Evolutionary conservation across 2,797 vertebrate genomes (phyloP), one percentile per base, ranked within the genome.

Genomic region (Pantherophis alleghaniensis): DNA sequence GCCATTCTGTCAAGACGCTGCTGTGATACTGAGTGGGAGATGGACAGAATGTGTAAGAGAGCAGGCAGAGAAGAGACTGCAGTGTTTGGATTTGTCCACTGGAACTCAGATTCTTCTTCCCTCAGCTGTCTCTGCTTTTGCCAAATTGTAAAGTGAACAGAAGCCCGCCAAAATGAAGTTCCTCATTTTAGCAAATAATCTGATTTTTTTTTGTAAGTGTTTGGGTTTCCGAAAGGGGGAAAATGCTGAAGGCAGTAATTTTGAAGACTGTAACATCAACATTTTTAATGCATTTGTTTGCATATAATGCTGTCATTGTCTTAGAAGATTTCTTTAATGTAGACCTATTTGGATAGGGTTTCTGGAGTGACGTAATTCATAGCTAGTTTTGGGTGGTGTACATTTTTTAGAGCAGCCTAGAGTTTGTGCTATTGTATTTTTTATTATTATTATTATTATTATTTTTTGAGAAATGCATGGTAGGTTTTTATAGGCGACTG

Each of bases 1-100:
- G 98, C 97, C 98, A 98, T 98, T 98, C 98, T 98, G 97, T 98
- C 97, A 97, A 98, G 97, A 98, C 96, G 97, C 96, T 97, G 96
- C 96, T 97, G 95, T 96, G 97, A 87, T 96, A 94, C 95, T 96
- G 96, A 96, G 97, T 94, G 95, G 96, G 95, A 94, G 20, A n/a
- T 92, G 0, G 89, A 28, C 90, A 60, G 87, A 94, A 95, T 92
- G 94, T 92, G 91, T 95, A 92, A 66, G 51, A 93, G 92, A 91
- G 95, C 94, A 90, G 93, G 89, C 47, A 83, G 10, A 92, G 88
- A 95, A 94, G 0, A 2, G 96, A 97, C 94, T 20, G 86, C 87
- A 90, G 94, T 93, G 89, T 93, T 20, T 96, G 92, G 69, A 26
- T 95, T 96, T 97, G 96, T 95, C 96, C 86, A 89, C 57, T 93